Evolutionary conservation across 2,888 invertebrate species (phyloP), one percentile per base, ranked within the genome.

Genomic region (Leptopilina syphax): DNA sequence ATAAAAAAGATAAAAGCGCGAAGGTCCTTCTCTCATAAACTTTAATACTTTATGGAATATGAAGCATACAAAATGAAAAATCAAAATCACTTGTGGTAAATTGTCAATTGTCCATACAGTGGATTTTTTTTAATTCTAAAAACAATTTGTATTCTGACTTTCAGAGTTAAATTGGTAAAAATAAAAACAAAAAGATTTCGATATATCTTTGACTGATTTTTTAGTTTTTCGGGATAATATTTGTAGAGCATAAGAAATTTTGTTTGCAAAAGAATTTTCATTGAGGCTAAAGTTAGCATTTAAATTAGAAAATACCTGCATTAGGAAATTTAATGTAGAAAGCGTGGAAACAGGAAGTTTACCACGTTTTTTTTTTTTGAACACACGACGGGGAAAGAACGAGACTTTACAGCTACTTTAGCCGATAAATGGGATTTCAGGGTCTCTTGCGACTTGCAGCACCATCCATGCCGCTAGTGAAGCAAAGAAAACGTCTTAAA

Each of bases 401-500:
- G 85, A 86, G 85, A 87, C 86, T 88, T 88, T 87, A 86, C 86
- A 85, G 87, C 86, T 87, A 87, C 87, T 87, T 88, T 84, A 86
- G 83, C 84, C 87, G 88, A 88, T 88, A 89, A 88, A 88, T 88
- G 88, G 87, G 84, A 84, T 85, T 83, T 83, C 81, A 80, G 84
- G 84, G 83, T 82, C 83, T 83, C 80, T 82, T 80, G 79, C 80
- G 83, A 82, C 79, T 84, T 84, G 84, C 84, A 78, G 79, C 83
- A 81, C 81, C 83, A 81, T 82, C 80, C 77, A 67, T 83, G 57
- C 50, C 76, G 79, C 79, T 44, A 44, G 8, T 81, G 80, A 83
- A 81, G 76, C 83, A 85, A 85, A 85, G 85, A 86, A 87, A 87
- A 87, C 83, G 85, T 85, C 84, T 85, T 82, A 80, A 86, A 87